Base-by-base conservation (phyloP, 1,140 invertebrate species). In the Venustaconcha ellipsiformis region DNA sequence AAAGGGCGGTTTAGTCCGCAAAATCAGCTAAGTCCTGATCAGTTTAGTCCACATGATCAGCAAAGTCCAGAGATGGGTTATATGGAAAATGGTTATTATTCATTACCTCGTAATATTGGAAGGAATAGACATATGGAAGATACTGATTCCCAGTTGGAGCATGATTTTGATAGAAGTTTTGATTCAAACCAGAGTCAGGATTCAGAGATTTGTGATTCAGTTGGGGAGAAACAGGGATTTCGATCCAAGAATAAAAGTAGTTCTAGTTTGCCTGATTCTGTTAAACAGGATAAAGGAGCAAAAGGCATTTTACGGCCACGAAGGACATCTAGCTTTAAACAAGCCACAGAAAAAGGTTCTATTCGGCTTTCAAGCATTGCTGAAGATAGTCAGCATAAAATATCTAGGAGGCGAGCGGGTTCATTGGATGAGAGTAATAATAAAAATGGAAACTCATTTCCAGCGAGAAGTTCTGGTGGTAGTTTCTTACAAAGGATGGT, bases 401-500 rank as follows among this genome's bases (percentile, higher is more conserved):
- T 71, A 20, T 78, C 67, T 65, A 66, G 70, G 26, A 59, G 58
- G 66, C 71, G 67, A 65, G 66, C 59, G 48, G 78, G 30, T 14
- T 66, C 69, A 30, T 62, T 78, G 11, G 76, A 76, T 30, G 80
- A 78, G 26, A 67, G 69, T 71, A 48, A 64, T 26, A 48, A 67
- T 1, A 8, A 69, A 59, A 66, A 76, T 14, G 58, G 26, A 14
- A 74, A 72, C 20, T 70, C 72, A 55, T 78, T 78, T n/a, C 64
- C 63, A 18, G 66, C 57, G 55, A 70, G 63, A n/a, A 18, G 30
- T 57, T 60, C 57, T 72, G 69, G 80, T 66, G 73, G 80, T 14
- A 84, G 81, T 14, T 83, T 87, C 58, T 74, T 87, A n/a, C 79
- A 87, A 58, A 81, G 82, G 58, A 82, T 87, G 73, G 79, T 87